Percentiles rank a stretch among this genome's conserved stretches.
Evolutionary conservation across 2,113 vertebrate species (phyloP).

Genomic region (Cygnus atratus): DNA sequence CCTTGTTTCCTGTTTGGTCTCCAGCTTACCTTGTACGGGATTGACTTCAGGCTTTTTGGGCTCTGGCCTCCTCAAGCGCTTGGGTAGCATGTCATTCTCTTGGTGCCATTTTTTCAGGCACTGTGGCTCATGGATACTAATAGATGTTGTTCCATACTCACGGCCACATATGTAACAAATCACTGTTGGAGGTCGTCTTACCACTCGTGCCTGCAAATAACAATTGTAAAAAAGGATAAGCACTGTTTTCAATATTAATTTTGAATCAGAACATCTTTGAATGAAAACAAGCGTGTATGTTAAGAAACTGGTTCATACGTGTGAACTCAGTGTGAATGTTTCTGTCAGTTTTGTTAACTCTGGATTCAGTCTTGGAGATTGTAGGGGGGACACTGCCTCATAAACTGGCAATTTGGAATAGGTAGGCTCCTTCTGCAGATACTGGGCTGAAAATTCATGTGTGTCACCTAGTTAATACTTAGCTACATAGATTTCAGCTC

Average conservation of each 20-base stretch:
- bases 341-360: background rate
- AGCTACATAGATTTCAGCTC: background rate
- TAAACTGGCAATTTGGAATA: background rate
- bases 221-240: background rate
- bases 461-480: background rate
- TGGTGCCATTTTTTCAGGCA: slow-evolving; percentile 81
- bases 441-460: background rate
- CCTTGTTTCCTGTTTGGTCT: background rate
- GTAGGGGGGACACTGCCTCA: background rate
- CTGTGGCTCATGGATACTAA: slow-evolving; percentile 80
- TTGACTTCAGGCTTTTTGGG: slow-evolving; percentile 74
- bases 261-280: background rate
- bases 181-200: slow-evolving; percentile 68
- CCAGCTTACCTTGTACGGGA: slow-evolving; percentile 68
- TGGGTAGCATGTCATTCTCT: slow-evolving; percentile 77
- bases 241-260: background rate
- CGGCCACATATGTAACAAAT: slow-evolving; percentile 78
- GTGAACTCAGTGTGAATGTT: background rate
- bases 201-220: slow-evolving; percentile 65
- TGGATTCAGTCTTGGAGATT: background rate
- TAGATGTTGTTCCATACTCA: slow-evolving; percentile 80
- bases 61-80: slow-evolving; percentile 71
- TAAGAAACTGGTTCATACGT: background rate
- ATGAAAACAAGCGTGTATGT: background rate
- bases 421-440: background rate